phyloP scores from a whole-genome alignment of 1,140 invertebrate species.

The Caerostris extrusa region DNA sequence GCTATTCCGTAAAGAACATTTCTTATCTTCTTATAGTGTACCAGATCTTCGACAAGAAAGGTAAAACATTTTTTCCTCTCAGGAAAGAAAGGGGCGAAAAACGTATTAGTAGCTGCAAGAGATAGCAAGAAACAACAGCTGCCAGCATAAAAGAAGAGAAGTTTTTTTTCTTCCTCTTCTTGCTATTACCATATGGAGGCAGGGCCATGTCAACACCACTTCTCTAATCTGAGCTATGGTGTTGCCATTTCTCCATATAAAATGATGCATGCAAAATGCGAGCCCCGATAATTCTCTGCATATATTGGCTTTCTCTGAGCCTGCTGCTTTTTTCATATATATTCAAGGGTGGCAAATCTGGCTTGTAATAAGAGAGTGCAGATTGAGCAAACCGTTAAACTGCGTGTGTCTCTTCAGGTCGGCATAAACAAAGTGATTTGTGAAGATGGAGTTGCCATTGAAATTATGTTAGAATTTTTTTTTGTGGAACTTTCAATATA shows the following conservation, averaged over 20 bases:
- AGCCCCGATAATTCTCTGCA: constrained; percentile 57
- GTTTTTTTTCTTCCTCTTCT: constrained; percentile 18
- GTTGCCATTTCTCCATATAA: constrained; percentile 59
- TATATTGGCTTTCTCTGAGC: constrained; percentile 37
- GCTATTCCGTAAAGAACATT: constrained; percentile 30
- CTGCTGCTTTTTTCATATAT: constrained; percentile 43
- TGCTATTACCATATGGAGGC: constrained; percentile 42
- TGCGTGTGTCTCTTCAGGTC: not conserved
- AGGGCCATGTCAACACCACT: constrained; percentile 36
- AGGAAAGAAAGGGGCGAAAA: constrained; percentile 25
- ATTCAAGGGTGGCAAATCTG: not conserved
- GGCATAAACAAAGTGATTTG: not conserved
- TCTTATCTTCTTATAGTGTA: constrained; percentile 14
- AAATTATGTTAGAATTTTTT: no score
- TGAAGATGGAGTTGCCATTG: not conserved
- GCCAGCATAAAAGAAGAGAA: constrained; percentile 16
- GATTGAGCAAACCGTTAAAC: not conserved
- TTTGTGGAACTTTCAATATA: no score
- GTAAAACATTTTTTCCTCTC: not conserved
- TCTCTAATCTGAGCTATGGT: constrained; percentile 49
- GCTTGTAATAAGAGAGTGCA: constrained; percentile 13
- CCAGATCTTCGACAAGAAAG: constrained; percentile 12
- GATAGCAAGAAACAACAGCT: constrained; percentile 53
- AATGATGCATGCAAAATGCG: constrained; percentile 56
- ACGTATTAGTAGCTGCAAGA: constrained; percentile 42